These are phyloP conservation scores for Aegotheles bennettii DNA, from an alignment of 2,113 vertebrate species.

Conservation along the genomic window DNA sequence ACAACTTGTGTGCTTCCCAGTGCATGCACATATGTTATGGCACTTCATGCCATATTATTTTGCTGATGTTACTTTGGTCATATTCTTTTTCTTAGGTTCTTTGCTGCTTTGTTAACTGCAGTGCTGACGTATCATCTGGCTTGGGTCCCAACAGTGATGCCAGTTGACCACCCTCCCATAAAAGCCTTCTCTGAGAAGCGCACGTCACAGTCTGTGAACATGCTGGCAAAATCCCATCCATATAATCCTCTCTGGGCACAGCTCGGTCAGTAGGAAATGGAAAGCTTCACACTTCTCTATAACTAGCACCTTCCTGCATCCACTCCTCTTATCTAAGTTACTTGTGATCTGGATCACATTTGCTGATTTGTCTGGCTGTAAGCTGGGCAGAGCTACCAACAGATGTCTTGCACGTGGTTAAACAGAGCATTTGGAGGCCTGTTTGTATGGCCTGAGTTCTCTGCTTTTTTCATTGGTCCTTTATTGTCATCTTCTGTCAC, in stretches of 20 bases:
- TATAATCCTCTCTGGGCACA: slow-evolving; percentile 91
- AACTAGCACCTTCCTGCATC: background rate
- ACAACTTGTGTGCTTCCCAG: background rate
- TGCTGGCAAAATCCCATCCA: slow-evolving; percentile 84
- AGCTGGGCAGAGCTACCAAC: background rate
- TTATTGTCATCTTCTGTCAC: background rate
- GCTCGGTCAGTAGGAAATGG: slow-evolving; percentile 75
- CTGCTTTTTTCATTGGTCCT: background rate
- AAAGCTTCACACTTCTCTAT: background rate
- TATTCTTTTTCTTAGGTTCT: slow-evolving; percentile 70
- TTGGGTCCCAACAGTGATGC: slow-evolving; percentile 90
- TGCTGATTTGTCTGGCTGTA: background rate
- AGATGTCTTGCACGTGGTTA: background rate
- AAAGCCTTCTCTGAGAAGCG: slow-evolving; percentile 82
- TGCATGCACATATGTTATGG: background rate
- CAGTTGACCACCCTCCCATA: slow-evolving; percentile 80
- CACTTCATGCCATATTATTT: background rate
- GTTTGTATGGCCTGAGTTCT: background rate
- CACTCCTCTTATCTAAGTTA: background rate
- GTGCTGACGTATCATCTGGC: slow-evolving; percentile 87
- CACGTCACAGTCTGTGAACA: slow-evolving; percentile 79
- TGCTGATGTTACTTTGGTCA: background rate
- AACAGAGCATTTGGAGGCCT: background rate
- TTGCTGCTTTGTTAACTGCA: slow-evolving; percentile 83
- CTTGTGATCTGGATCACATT: background rate